Percentiles rank a stretch among this genome's conserved stretches.
These are phyloP conservation scores for Leptopilina syphax DNA, from an alignment of 2,888 invertebrate species.

Conservation along the genomic window DNA sequence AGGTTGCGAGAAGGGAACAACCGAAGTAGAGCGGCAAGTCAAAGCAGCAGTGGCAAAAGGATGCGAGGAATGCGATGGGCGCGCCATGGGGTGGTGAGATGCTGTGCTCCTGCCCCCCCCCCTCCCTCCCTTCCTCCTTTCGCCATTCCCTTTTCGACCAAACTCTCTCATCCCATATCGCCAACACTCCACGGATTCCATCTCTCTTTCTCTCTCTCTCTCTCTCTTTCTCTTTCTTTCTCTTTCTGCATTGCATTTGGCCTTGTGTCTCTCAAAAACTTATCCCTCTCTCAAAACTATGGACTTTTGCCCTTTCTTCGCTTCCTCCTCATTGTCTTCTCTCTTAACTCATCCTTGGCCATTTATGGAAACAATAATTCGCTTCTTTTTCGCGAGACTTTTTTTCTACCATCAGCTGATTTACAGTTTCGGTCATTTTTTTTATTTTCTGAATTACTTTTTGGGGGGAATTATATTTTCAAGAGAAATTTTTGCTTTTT, in stretches of 20 bases:
- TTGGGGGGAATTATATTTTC: neutral
- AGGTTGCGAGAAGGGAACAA: constrained; percentile 41
- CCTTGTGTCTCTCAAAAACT: constrained; percentile 2
- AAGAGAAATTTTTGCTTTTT: too few species aligned
- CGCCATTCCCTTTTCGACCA: constrained; percentile 41
- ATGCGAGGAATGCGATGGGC: constrained; percentile 74
- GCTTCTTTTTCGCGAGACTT: neutral
- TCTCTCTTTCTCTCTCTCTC: constrained; percentile 33
- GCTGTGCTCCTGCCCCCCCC: constrained; percentile 44
- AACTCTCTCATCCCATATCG: constrained; percentile 11
- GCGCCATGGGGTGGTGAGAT: constrained; percentile 68
- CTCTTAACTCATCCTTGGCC: constrained; percentile 10
- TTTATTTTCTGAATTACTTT: neutral
- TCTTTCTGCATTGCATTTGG: constrained; percentile 1
- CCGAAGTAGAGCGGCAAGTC: constrained; percentile 63
- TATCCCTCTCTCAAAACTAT: constrained; percentile 14
- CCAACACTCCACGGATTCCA: constrained; percentile 20
- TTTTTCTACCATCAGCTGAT: neutral
- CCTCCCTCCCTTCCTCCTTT: constrained; percentile 39
- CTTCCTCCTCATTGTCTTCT: constrained; percentile 44
- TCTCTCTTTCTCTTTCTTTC: constrained; percentile 6
- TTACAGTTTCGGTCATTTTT: neutral
- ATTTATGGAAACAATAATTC: constrained; percentile 39
- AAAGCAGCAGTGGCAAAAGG: constrained; percentile 70
- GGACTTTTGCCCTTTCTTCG: constrained; percentile 42